Percentiles rank a stretch among this genome's conserved stretches.
Evolutionary conservation across 2,797 vertebrate genomes (phyloP).

Genomic region (Leuciscus waleckii): DNA sequence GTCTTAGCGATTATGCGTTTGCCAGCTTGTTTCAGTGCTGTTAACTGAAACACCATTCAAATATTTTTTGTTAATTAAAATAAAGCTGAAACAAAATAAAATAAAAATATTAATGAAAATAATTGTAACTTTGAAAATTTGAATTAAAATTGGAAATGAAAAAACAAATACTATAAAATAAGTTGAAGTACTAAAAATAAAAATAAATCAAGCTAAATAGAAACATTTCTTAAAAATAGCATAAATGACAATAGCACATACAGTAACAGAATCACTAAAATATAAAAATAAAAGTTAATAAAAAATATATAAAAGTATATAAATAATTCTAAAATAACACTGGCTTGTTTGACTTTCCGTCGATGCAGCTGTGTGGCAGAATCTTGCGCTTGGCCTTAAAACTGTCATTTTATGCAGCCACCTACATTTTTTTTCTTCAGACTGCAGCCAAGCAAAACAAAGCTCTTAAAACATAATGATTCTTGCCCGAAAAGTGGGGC

Average conservation of each 20-base stretch:
- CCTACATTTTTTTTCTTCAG: background rate
- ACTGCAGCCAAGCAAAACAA: constrained; percentile 25
- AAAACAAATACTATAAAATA: background rate
- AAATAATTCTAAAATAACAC: background rate
- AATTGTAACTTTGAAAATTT: background rate
- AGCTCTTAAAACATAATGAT: constrained; percentile 17
- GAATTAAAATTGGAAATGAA: background rate
- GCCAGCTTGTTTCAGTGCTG: background rate
- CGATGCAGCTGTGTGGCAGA: background rate
- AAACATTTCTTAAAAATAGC: background rate
- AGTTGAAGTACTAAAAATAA: background rate
- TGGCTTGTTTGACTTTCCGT: background rate
- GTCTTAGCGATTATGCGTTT: background rate
- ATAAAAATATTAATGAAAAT: background rate
- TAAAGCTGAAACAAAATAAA: background rate
- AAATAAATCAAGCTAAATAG: background rate
- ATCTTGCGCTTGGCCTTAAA: background rate
- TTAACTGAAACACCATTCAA: background rate
- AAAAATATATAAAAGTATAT: background rate
- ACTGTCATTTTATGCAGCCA: background rate
- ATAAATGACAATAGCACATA: background rate
- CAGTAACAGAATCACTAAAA: background rate
- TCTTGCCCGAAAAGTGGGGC: background rate
- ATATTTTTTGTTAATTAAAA: background rate
- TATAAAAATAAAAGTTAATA: background rate